Evolutionary conservation across 2,888 invertebrate species (phyloP).

Genomic region (Cybosia mesomella): DNA sequence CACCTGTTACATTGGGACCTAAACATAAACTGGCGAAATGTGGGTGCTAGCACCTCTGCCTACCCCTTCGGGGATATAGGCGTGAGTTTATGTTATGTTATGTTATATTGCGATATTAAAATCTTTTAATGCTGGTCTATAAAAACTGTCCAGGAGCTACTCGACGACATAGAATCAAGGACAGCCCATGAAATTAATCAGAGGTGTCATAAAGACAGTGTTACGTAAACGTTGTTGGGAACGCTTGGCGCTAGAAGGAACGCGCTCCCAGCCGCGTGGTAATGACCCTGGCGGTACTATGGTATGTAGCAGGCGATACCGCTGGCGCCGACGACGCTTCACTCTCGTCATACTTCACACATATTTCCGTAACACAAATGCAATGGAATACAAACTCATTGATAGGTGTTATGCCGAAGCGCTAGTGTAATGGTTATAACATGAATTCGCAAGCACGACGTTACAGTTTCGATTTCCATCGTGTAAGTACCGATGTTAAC

Average conservation of each 20-base stretch:
- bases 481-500: neutral
- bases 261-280: conserved; percentile 68
- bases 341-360: neutral
- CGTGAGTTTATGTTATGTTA: too few relatives aligned
- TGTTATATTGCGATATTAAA: conserved; percentile 4
- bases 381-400: neutral
- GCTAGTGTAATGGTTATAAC: neutral
- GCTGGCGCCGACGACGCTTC: conserved; percentile 1
- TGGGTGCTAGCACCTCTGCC: too few relatives aligned
- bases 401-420: neutral
- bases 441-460: neutral
- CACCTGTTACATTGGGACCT: too few relatives aligned
- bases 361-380: neutral
- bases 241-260: conserved; percentile 54
- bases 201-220: conserved; percentile 60
- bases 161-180: conserved; percentile 52
- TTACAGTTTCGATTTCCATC: neutral
- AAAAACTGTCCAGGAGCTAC: conserved; percentile 14
- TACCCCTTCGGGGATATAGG: too few relatives aligned
- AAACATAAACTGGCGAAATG: too few relatives aligned
- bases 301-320: conserved; percentile 56
- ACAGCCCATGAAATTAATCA: conserved; percentile 58
- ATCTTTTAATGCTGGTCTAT: neutral
- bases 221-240: conserved; percentile 63
- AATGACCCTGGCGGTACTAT: conserved; percentile 65